Conservation (phyloP, 53 echinoderm and acorn worm genomes). For the Actinopyga echinites region DNA sequence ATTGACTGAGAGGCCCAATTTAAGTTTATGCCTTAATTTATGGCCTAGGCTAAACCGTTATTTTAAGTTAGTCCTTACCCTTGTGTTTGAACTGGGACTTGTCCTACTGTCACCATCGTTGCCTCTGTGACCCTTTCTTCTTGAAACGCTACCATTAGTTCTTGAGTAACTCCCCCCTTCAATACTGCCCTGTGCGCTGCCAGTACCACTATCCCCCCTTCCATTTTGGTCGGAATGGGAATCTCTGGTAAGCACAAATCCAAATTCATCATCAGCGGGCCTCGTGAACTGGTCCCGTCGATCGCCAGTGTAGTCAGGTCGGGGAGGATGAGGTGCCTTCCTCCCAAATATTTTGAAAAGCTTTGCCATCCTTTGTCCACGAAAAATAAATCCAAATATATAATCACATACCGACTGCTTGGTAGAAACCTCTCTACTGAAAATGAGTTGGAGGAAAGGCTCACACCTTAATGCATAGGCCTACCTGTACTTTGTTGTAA, state of each 20-base stretch:
- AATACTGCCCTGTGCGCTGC: neutral
- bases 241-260: conserved; percentile 31
- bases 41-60: too few relatives aligned
- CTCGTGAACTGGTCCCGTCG: conserved; percentile 36
- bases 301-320: conserved; percentile 75
- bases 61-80: too few relatives aligned
- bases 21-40: too few relatives aligned
- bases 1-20: too few relatives aligned
- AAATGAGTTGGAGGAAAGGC: too few relatives aligned
- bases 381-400: neutral
- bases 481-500: too few relatives aligned
- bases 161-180: conserved; percentile 24
- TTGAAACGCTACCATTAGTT: conserved; percentile 26
- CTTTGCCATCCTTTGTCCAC: conserved; percentile 62
- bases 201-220: conserved; percentile 5
- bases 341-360: conserved; percentile 69
- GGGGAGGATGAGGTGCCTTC: conserved; percentile 77
- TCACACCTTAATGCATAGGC: too few relatives aligned
- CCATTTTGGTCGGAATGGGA: conserved; percentile 26
- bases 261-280: conserved; percentile 63
- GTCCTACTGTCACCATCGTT: neutral
- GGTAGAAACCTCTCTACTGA: too few relatives aligned
- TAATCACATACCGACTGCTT: neutral
- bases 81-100: neutral
- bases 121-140: conserved; percentile 19